These are phyloP conservation scores for Clistopyga incitator DNA, from an alignment of 2,888 invertebrate genomes.

Conservation along the genomic window DNA sequence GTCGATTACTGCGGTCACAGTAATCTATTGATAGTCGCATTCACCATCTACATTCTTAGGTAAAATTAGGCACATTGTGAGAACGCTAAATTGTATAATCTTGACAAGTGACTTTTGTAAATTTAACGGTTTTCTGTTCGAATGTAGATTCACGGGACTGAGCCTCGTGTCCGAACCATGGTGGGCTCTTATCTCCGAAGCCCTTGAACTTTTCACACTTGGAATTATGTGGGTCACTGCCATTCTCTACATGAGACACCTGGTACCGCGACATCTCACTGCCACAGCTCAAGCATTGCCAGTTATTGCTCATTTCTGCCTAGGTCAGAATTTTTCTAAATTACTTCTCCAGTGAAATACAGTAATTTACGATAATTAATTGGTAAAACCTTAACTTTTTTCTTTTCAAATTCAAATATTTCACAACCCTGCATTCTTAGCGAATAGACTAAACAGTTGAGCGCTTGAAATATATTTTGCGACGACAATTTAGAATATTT, in stretches of 20 bases:
- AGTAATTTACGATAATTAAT: too few relatives aligned
- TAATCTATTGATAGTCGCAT: slow-evolving; percentile 93
- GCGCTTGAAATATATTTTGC: background rate
- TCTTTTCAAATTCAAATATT: too few relatives aligned
- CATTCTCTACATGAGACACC: slow-evolving; percentile 92
- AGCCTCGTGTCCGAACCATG: slow-evolving; percentile 85
- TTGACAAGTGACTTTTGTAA: background rate
- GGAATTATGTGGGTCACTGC: slow-evolving; percentile 93
- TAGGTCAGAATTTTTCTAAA: slow-evolving; percentile 84
- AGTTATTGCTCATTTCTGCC: slow-evolving; percentile 92
- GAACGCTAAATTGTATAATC: background rate
- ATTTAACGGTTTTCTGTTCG: background rate
- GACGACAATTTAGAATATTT: background rate
- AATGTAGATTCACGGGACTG: slow-evolving; percentile 78
- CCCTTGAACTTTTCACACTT: slow-evolving; percentile 91
- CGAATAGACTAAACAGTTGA: background rate
- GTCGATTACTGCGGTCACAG: slow-evolving; percentile 94
- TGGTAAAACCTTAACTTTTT: too few relatives aligned
- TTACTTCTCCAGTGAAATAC: background rate
- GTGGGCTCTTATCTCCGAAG: slow-evolving; percentile 89
- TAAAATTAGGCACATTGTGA: slow-evolving; percentile 78
- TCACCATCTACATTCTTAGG: slow-evolving; percentile 92
- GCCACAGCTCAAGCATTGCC: slow-evolving; percentile 92
- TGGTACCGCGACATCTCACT: slow-evolving; percentile 91
- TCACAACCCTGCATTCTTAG: too few relatives aligned